Evolutionary conservation across 2,113 vertebrate genomes (phyloP).

Genomic region (Tragelaphus buxtoni): DNA sequence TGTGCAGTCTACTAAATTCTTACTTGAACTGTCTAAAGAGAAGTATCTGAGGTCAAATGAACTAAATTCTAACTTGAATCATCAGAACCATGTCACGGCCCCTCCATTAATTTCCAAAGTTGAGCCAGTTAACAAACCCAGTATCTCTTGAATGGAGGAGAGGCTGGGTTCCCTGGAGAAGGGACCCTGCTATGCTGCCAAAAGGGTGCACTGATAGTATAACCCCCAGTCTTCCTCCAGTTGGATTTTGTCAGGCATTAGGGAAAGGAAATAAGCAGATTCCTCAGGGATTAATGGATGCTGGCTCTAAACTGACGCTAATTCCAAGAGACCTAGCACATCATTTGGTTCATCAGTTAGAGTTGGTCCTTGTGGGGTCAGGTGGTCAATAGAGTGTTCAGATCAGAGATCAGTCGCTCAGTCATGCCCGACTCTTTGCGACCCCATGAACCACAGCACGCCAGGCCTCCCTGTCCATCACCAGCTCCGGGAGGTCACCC

Average conservation of each 20-base stretch:
- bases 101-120: neutral
- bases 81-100: neutral
- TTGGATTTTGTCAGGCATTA: neutral
- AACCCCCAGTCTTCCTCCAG: neutral
- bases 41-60: neutral
- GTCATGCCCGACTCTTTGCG: too few species aligned
- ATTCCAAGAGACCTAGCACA: neutral
- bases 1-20: neutral
- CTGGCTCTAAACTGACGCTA: neutral
- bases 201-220: neutral
- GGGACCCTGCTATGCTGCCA: neutral
- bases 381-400: neutral
- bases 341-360: neutral
- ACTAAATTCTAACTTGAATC: neutral
- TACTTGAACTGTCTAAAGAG: neutral
- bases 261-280: neutral
- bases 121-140: neutral
- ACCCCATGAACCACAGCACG: too few species aligned
- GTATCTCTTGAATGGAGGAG: neutral
- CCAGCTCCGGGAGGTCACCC: too few species aligned
- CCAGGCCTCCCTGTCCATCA: too few species aligned
- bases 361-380: neutral
- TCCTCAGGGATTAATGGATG: neutral
- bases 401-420: too few species aligned
- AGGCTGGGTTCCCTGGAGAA: neutral